These are phyloP conservation scores for Polyploca ridens DNA, from an alignment of 2,888 invertebrate species.

Conservation along the genomic window DNA sequence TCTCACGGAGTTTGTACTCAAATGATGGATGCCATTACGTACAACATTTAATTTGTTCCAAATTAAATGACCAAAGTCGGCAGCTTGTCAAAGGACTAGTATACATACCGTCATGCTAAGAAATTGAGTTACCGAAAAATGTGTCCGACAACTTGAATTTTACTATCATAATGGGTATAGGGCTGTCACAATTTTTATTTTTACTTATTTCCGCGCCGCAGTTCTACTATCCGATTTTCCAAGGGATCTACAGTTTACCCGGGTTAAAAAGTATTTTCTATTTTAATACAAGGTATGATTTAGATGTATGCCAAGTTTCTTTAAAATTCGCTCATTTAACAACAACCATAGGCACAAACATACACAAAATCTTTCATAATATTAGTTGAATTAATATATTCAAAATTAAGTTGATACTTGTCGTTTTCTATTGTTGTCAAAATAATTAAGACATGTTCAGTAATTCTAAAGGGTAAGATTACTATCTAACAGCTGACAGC, in stretches of 20 bases:
- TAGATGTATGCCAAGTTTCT: too few species aligned
- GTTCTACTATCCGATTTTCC: too few species aligned
- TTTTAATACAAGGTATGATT: too few species aligned
- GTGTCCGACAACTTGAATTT: constrained; percentile 23
- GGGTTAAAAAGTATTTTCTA: too few species aligned
- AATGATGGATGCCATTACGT: constrained; percentile 8
- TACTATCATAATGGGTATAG: constrained; percentile 26
- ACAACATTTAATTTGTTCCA: constrained; percentile 13
- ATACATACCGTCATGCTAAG: constrained; percentile 47
- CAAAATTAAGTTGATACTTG: too few species aligned
- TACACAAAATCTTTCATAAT: too few species aligned
- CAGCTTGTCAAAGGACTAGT: constrained; percentile 41
- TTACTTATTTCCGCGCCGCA: background rate
- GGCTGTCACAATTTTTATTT: constrained; percentile 25
- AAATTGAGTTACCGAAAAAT: constrained; percentile 54
- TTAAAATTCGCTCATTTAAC: too few species aligned
- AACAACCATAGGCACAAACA: too few species aligned
- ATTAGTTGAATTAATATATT: too few species aligned
- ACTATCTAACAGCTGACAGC: constrained; percentile 26
- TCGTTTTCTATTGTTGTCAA: too few species aligned
- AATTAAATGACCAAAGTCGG: constrained; percentile 29
- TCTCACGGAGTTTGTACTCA: background rate
- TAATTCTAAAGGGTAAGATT: background rate
- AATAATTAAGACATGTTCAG: too few species aligned
- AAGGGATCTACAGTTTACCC: too few species aligned